A percentile compares a stretch with the other conserved stretches of the same genome.
These are phyloP conservation scores for Mareca strepera DNA, from an alignment of 2,797 vertebrate genomes.

Conservation along the genomic window DNA sequence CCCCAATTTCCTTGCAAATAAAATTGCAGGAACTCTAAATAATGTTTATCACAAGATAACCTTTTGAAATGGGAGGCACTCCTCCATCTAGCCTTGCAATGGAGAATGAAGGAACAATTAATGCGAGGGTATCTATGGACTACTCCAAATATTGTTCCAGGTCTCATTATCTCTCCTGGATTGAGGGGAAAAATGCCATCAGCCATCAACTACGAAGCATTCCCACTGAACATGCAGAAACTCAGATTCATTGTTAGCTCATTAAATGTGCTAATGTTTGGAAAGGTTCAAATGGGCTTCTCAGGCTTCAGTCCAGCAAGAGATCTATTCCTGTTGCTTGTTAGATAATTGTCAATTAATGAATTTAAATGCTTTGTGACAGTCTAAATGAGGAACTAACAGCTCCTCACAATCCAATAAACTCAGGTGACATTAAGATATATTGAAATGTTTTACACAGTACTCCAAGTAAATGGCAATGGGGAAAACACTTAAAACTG, in stretches of 20 bases:
- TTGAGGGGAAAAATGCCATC: neutral
- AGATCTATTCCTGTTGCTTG: constrained; percentile 14
- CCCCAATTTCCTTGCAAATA: neutral
- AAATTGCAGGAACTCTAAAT: neutral
- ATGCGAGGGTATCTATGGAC: neutral
- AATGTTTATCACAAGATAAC: neutral
- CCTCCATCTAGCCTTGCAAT: neutral
- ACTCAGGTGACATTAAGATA: constrained; percentile 38
- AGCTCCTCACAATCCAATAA: constrained; percentile 46
- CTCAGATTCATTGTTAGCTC: constrained; percentile 20
- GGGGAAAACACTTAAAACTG: neutral
- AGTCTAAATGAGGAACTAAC: constrained; percentile 29
- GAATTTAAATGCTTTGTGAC: neutral
- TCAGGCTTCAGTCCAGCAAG: constrained; percentile 20
- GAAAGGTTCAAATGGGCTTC: constrained; percentile 33
- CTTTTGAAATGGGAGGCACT: neutral
- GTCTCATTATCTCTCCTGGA: neutral
- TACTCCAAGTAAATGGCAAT: neutral
- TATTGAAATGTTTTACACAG: neutral
- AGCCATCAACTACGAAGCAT: constrained; percentile 19
- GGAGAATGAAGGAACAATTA: neutral
- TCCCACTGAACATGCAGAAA: constrained; percentile 43
- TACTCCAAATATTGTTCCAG: neutral
- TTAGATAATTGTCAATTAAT: constrained; percentile 20
- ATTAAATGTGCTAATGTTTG: constrained; percentile 20